Evolutionary conservation across 2,113 vertebrate genomes (phyloP).

Genomic region (Ciconia stormi): DNA sequence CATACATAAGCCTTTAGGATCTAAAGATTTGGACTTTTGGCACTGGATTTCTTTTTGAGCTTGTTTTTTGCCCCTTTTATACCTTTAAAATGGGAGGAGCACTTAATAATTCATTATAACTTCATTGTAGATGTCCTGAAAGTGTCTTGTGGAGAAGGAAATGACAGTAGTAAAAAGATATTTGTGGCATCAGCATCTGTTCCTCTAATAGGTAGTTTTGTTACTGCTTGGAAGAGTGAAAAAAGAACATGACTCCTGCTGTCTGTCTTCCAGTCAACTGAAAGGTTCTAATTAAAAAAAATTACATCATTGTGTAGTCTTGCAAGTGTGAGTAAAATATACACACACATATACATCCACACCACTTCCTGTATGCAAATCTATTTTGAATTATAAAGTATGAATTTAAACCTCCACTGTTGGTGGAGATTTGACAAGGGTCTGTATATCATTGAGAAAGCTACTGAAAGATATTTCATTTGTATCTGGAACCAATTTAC

Average conservation of each 20-base stretch:
- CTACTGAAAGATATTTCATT: constrained; percentile 4
- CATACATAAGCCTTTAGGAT: neutral
- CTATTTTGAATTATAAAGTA: constrained; percentile 25
- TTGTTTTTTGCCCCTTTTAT: neutral
- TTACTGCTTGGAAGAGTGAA: constrained; percentile 21
- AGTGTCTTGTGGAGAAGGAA: neutral
- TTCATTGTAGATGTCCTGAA: constrained; percentile 3
- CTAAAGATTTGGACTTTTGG: neutral
- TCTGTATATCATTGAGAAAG: constrained; percentile 5
- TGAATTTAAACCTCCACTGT: neutral
- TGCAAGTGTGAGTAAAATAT: constrained; percentile 24
- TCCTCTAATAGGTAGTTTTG: constrained; percentile 26
- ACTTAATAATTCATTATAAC: neutral
- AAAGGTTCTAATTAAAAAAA: constrained; percentile 45
- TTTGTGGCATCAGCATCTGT: constrained; percentile 18
- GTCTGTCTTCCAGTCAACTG: constrained; percentile 27
- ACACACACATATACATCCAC: neutral
- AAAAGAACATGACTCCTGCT: constrained; percentile 28
- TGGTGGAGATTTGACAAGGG: neutral
- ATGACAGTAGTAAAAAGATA: constrained; percentile 31
- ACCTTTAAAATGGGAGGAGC: neutral
- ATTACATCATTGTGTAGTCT: constrained; percentile 23
- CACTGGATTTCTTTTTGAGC: neutral
- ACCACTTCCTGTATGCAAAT: constrained; percentile 29
- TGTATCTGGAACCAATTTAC: constrained; percentile 17